Evolutionary conservation across 2,888 invertebrate species (phyloP).

Genomic region (Dyspetes luteomarginatus): DNA sequence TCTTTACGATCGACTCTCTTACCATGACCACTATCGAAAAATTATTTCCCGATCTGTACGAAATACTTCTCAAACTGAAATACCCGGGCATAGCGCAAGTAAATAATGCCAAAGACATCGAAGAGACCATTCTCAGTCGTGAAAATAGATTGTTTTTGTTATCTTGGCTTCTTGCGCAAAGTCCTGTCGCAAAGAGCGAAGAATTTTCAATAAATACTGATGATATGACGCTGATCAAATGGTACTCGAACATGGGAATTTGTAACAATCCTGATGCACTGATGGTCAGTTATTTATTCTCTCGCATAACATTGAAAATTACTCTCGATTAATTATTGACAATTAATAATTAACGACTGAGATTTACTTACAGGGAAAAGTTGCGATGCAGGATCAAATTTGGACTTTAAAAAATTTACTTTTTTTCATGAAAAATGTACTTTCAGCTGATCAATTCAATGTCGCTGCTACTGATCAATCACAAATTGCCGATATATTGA

Average conservation of each 20-base stretch:
- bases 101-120: slow-evolving; percentile 66
- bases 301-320: no score
- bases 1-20: no score
- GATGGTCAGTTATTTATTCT: slow-evolving; percentile 69
- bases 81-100: slow-evolving; percentile 77
- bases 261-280: slow-evolving; percentile 69
- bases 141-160: slow-evolving; percentile 73
- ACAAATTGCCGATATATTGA: slow-evolving; percentile 3
- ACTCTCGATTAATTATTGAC: not conserved
- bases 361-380: slow-evolving; percentile 72
- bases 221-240: slow-evolving; percentile 68
- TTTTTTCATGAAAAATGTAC: slow-evolving; percentile 71
- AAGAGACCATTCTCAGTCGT: slow-evolving; percentile 68
- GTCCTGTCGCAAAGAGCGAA: slow-evolving; percentile 42
- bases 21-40: slow-evolving; percentile 64
- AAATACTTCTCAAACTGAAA: slow-evolving; percentile 69
- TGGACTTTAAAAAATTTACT: slow-evolving; percentile 68
- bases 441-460: slow-evolving; percentile 22
- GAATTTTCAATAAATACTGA: slow-evolving; percentile 63
- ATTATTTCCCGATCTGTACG: slow-evolving; percentile 70
- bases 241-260: slow-evolving; percentile 75
- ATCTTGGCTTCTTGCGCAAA: slow-evolving; percentile 73
- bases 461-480: not conserved
- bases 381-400: slow-evolving; percentile 69
- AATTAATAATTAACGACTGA: not conserved